Conservation (phyloP, 2,888 invertebrate species). For the Malacosoma neustria region DNA sequence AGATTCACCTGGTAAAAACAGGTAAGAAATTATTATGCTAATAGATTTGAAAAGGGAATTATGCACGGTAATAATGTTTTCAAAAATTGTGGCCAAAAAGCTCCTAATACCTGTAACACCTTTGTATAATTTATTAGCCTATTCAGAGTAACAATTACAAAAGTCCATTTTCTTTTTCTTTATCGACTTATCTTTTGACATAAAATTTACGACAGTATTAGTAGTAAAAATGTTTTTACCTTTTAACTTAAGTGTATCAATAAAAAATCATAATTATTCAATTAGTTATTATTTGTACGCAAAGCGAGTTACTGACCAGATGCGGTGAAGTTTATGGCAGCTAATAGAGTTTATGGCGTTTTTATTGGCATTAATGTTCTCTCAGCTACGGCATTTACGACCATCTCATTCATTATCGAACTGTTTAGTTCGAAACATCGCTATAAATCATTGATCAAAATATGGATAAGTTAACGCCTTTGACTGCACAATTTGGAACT, state of each 20-base stretch:
- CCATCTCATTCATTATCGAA: slow-evolving; percentile 70
- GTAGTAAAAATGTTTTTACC: background rate
- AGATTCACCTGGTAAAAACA: slow-evolving; percentile 63
- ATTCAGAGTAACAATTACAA: slow-evolving; percentile 55
- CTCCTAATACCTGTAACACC: slow-evolving; percentile 53
- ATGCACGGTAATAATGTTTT: slow-evolving; percentile 53
- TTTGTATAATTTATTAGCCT: slow-evolving; percentile 66
- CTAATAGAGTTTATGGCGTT: slow-evolving; percentile 72
- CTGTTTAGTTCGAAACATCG: slow-evolving; percentile 61
- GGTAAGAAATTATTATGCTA: slow-evolving; percentile 70
- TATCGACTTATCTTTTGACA: slow-evolving; percentile 62
- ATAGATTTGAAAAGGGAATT: slow-evolving; percentile 53
- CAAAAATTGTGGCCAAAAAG: slow-evolving; percentile 60
- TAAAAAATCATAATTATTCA: slow-evolving; percentile 41
- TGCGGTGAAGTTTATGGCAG: slow-evolving; percentile 68
- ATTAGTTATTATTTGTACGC: slow-evolving; percentile 57
- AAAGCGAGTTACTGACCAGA: slow-evolving; percentile 65
- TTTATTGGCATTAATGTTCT: slow-evolving; percentile 74
- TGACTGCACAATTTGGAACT: slow-evolving; percentile 22
- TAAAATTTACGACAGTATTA: slow-evolving; percentile 7
- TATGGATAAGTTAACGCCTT: slow-evolving; percentile 38
- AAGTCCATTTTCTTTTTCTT: slow-evolving; percentile 69
- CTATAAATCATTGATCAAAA: slow-evolving; percentile 62
- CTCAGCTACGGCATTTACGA: slow-evolving; percentile 66
- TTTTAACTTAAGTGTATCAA: background rate